Conservation (phyloP, 2,113 vertebrate species). For the Ceyx melanurus region DNA sequence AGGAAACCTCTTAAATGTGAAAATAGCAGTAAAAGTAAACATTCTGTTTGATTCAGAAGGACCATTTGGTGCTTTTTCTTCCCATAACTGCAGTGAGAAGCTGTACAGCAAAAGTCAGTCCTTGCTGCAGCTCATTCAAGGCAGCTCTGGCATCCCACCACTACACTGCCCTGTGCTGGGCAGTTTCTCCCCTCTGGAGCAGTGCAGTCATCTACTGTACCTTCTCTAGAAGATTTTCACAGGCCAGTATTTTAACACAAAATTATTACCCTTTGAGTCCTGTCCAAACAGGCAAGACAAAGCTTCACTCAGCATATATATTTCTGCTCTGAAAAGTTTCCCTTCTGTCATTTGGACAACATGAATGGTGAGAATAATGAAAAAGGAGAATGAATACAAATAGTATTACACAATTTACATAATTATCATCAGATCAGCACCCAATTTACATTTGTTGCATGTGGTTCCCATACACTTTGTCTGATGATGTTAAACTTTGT, state of each 20-base stretch:
- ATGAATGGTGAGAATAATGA: background rate
- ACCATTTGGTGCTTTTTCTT: background rate
- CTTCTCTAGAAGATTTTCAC: background rate
- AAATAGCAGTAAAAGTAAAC: background rate
- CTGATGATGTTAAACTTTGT: background rate
- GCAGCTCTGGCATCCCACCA: background rate
- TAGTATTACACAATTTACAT: background rate
- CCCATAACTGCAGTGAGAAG: background rate
- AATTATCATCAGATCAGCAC: background rate
- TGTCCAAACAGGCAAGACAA: background rate
- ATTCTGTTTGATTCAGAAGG: background rate
- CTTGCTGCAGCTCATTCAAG: background rate
- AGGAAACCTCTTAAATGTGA: background rate
- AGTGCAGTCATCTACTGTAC: background rate
- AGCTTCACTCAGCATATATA: background rate
- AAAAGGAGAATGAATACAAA: background rate
- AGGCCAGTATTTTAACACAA: background rate
- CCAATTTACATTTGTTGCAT: background rate
- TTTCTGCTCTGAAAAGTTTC: background rate
- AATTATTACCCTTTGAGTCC: background rate
- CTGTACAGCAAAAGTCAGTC: background rate
- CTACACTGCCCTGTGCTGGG: background rate
- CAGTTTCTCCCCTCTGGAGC: background rate
- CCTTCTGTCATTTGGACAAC: background rate
- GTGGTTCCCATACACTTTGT: background rate